phyloP scores from a whole-genome alignment of 1,140 invertebrate genomes.

The Cataglyphis hispanica region DNA sequence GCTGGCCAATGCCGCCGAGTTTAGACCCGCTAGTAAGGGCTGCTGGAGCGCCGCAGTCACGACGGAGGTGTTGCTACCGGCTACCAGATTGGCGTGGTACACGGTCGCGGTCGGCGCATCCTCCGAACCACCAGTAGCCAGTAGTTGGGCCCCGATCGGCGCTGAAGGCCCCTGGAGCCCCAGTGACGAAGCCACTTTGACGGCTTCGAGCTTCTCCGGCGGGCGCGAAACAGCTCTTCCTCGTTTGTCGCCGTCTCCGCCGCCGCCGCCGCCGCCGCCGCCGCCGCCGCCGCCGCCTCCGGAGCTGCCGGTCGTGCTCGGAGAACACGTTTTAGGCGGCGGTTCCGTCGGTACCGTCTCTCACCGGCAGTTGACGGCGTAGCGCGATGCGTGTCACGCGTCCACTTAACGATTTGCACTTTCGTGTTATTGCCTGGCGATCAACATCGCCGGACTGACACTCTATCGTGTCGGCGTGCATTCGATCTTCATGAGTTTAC shows the following conservation, averaged over 20 bases:
- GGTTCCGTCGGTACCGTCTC: constrained; percentile 72
- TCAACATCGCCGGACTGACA: constrained; percentile 41
- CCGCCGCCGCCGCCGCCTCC: constrained; percentile 60
- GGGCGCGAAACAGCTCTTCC: constrained; percentile 81
- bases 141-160: constrained; percentile 86
- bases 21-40: constrained; percentile 82
- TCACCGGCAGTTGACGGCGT: constrained; percentile 42
- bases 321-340: constrained; percentile 70
- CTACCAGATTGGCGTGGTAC: constrained; percentile 85
- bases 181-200: constrained; percentile 87
- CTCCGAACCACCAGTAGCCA: constrained; percentile 83
- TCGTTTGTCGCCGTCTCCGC: constrained; percentile 68
- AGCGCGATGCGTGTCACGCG: constrained; percentile 45
- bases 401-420: constrained; percentile 53
- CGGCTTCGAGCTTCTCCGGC: constrained; percentile 84
- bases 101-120: constrained; percentile 83
- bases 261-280: constrained; percentile 59
- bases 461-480: constrained; percentile 56
- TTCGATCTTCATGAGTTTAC: constrained; percentile 34
- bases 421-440: constrained; percentile 47
- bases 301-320: constrained; percentile 35
- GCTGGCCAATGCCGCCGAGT: constrained; percentile 87
- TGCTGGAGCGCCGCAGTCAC: constrained; percentile 84
- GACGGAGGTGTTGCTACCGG: constrained; percentile 84
- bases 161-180: constrained; percentile 86